Base-by-base conservation (phyloP, 2,888 invertebrate genomes). In the Blastobasis lacticolella region DNA sequence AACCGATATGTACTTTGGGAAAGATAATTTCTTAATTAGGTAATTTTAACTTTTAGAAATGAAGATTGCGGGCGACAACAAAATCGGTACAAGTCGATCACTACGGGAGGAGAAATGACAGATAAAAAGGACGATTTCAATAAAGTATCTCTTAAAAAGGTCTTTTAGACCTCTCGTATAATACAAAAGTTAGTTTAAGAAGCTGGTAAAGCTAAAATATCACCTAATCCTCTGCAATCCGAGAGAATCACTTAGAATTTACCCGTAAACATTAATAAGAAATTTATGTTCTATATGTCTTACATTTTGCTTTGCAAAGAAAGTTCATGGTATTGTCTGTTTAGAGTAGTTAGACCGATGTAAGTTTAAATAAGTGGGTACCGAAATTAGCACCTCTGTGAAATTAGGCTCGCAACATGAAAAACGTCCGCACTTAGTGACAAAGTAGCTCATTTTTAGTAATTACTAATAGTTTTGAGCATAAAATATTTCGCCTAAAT, bases 131-230 rank as follows among this genome's bases (percentile, higher is more conserved):
- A 66, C 66, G 64, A 58, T 60, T 61, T 59, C 58, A 54, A 54
- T 61, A 60, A 61, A 62, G 62, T 57, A 58, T 59, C 60, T 60
- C 64, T 63, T 56, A 61, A 61, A 59, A 61, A 62, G 74, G 78
- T 76, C 85, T 86, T 64, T 66, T 60, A 85, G 85, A 84, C 82
- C 78, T 56, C 58, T 63, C 68, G 69, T 61, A 62, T 64, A 59
- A 69, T 71, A 73, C 63, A 70, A 75, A 75, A 68, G 66, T 67
- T 78, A 69, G 76, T 69, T 63, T 69, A 73, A 73, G 77, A 81
- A 83, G 86, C 86, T 72, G 23, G 81, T 87, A 87, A 87, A 87
- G 87, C 87, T 86, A 78, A 82, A 78, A 81, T 87, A 87, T 87
- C 87, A 87, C 87, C 68, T 66, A 73, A 78, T 78, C 73, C 83